phyloP scores from a whole-genome alignment of 2,113 vertebrate species.

The Tragelaphus buxtoni region DNA sequence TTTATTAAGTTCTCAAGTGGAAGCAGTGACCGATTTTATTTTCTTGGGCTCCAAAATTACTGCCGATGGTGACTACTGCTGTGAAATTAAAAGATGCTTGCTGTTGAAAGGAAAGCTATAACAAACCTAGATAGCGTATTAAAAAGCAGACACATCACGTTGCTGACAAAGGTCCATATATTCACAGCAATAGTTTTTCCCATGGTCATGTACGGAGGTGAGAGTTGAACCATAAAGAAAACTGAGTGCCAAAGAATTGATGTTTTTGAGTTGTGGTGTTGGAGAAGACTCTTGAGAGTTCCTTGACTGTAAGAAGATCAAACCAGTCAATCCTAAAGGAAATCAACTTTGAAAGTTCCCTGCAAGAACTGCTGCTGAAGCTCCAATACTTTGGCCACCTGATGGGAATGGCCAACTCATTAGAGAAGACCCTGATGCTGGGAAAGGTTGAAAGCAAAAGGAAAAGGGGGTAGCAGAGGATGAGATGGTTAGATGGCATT shows the following conservation, averaged over 20 bases:
- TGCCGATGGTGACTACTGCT: not conserved
- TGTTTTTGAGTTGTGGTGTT: not conserved
- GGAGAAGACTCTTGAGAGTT: not conserved
- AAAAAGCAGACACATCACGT: not conserved
- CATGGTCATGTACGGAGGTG: not conserved
- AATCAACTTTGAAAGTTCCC: not conserved
- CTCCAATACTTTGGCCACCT: not conserved
- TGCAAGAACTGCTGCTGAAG: not conserved
- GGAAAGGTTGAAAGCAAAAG: not conserved
- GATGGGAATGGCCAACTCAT: not conserved
- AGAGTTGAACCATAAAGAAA: not conserved
- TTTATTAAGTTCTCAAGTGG: not conserved
- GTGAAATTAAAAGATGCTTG: not conserved
- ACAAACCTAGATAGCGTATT: not conserved
- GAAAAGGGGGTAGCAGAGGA: not conserved
- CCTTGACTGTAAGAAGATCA: not conserved
- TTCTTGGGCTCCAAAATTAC: not conserved
- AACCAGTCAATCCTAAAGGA: not conserved
- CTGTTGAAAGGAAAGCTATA: not conserved
- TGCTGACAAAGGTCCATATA: not conserved
- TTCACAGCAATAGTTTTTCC: not conserved
- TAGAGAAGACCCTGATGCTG: not conserved
- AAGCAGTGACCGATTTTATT: not conserved
- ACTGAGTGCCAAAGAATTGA: not conserved
- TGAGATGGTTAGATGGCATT: not conserved